Evolutionary conservation across 2,797 vertebrate species (phyloP).

Genomic region (Propithecus perrieri): DNA sequence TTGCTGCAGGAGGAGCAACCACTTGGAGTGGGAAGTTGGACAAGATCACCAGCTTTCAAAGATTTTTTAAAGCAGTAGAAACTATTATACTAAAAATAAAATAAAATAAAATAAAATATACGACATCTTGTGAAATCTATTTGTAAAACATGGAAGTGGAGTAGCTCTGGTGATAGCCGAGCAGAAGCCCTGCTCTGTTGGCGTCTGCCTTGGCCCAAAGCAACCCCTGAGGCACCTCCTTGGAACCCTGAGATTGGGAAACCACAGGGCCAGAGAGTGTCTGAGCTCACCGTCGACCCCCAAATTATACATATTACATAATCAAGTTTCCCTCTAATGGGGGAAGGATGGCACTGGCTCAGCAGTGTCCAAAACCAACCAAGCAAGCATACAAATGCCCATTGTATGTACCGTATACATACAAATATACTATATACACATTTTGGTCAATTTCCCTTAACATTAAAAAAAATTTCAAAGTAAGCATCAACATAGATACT

Average conservation of each 20-base stretch:
- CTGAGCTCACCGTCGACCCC: background rate
- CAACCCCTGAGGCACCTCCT: background rate
- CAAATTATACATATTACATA: background rate
- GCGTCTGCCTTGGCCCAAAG: background rate
- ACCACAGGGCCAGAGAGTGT: background rate
- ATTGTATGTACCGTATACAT: background rate
- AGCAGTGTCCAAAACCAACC: background rate
- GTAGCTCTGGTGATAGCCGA: accelerated
- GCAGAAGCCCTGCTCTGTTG: background rate
- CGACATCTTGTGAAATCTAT: background rate
- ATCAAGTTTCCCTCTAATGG: background rate
- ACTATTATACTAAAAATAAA: background rate
- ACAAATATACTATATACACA: background rate
- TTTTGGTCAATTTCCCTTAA: background rate
- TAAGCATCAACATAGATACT: background rate
- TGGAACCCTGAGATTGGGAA: background rate
- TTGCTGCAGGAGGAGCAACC: accelerated
- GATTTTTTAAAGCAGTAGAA: background rate
- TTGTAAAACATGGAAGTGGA: background rate
- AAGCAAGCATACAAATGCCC: background rate
- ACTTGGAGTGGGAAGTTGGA: background rate
- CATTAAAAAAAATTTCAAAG: background rate
- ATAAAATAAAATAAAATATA: background rate
- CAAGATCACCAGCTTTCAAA: background rate
- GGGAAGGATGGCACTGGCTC: background rate